A percentile compares a stretch with the other conserved stretches of the same genome.
These are phyloP conservation scores for Noctua janthina DNA, from an alignment of 2,888 invertebrate species.

Conservation along the genomic window DNA sequence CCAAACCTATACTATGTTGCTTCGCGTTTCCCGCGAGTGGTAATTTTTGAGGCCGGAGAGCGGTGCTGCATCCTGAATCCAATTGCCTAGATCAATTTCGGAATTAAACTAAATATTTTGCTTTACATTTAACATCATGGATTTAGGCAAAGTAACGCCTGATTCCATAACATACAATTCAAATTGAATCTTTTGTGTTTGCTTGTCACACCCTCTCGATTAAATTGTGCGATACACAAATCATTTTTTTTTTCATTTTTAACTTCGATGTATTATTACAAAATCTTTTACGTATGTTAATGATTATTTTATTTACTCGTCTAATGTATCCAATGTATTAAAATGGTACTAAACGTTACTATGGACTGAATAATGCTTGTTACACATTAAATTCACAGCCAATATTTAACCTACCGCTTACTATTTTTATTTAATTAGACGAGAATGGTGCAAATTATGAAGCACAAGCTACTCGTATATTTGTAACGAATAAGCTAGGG, in stretches of 20 bases:
- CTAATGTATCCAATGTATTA: slow-evolving; percentile 49
- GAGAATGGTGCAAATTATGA: slow-evolving; percentile 41
- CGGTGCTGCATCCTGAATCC: background rate
- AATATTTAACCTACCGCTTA: slow-evolving; percentile 81
- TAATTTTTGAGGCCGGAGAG: background rate
- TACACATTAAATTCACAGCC: slow-evolving; percentile 87
- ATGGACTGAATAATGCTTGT: slow-evolving; percentile 82
- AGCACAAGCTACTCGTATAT: slow-evolving; percentile 16
- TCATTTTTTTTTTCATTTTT: background rate
- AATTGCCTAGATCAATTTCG: background rate
- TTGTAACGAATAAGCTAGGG: slow-evolving; percentile 19
- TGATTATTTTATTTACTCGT: slow-evolving; percentile 50
- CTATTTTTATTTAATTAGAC: slow-evolving; percentile 34
- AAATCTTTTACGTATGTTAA: slow-evolving; percentile 45
- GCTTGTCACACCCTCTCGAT: background rate
- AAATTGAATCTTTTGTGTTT: background rate
- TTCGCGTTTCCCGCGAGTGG: background rate
- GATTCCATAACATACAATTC: background rate
- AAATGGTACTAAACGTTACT: slow-evolving; percentile 65
- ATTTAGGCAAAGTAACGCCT: background rate
- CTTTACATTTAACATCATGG: background rate
- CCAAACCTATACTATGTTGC: background rate
- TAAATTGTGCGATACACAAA: slow-evolving; percentile 1
- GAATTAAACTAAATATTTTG: background rate
- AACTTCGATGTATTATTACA: slow-evolving; percentile 51